Evolutionary conservation across 2,888 invertebrate genomes (phyloP).

Genomic region (Agrotis clavis): DNA sequence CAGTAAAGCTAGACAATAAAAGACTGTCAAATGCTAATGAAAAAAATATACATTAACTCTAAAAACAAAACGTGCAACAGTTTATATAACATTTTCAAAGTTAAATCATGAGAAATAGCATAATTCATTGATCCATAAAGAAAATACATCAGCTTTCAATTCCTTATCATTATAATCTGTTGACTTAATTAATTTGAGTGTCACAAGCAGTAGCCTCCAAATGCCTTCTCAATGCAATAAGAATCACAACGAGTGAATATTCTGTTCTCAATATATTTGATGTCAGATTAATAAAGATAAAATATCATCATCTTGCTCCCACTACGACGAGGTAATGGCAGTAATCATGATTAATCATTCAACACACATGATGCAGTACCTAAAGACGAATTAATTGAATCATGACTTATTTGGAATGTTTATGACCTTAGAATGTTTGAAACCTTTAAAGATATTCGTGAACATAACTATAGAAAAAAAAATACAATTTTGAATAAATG

Average conservation of each 20-base stretch:
- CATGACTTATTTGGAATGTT: neutral
- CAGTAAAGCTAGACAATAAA: neutral
- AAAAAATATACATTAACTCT: no score
- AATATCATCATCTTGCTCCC: slow-evolving; percentile 30
- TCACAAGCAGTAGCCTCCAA: slow-evolving; percentile 1
- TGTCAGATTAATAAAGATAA: slow-evolving; percentile 44
- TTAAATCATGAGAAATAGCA: neutral
- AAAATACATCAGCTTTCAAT: neutral
- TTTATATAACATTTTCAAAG: neutral
- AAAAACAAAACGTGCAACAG: neutral
- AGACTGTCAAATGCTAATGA: no score
- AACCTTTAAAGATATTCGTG: no score
- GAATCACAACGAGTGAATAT: slow-evolving; percentile 5
- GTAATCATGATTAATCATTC: slow-evolving; percentile 38
- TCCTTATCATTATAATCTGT: neutral
- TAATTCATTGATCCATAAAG: neutral
- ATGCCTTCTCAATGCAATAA: neutral
- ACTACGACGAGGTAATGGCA: slow-evolving; percentile 21
- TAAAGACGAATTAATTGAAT: slow-evolving; percentile 8
- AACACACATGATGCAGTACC: neutral
- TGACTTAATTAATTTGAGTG: neutral
- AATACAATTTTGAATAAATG: no score
- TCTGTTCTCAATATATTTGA: slow-evolving; percentile 5
- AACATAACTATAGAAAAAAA: no score
- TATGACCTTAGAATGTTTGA: no score